Conservation (phyloP, 2,113 vertebrate genomes). For the Microtus montanus region DNA sequence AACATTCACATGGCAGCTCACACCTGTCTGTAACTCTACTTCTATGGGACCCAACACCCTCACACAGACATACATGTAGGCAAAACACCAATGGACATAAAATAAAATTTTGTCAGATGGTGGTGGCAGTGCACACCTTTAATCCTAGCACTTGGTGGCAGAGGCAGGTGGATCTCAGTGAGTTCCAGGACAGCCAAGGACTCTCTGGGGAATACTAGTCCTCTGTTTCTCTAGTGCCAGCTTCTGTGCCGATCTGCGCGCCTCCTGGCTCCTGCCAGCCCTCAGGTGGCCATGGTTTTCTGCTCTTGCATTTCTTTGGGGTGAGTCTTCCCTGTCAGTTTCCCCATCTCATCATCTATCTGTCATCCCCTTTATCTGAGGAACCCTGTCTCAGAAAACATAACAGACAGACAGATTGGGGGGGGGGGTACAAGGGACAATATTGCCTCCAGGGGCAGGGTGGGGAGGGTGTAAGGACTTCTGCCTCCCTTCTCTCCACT, state of each 20-base stretch:
- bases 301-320: neutral
- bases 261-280: neutral
- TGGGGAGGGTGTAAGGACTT: neutral
- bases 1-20: too few species aligned
- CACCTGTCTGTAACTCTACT: too few species aligned
- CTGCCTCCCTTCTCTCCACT: neutral
- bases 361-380: neutral
- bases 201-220: neutral
- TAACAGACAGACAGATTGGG: too few species aligned
- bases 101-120: too few species aligned
- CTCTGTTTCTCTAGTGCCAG: neutral
- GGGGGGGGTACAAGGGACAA: neutral
- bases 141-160: too few species aligned
- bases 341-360: neutral
- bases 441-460: neutral
- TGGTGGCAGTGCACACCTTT: too few species aligned
- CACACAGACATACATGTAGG: too few species aligned
- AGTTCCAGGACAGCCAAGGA: too few species aligned
- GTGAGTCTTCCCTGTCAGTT: neutral
- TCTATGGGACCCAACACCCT: too few species aligned
- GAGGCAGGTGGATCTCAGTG: too few species aligned
- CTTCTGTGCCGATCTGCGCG: neutral
- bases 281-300: neutral
- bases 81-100: too few species aligned
- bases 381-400: neutral